phyloP scores from a whole-genome alignment of 1,140 invertebrate genomes.

The Campoletis sonorensis region DNA sequence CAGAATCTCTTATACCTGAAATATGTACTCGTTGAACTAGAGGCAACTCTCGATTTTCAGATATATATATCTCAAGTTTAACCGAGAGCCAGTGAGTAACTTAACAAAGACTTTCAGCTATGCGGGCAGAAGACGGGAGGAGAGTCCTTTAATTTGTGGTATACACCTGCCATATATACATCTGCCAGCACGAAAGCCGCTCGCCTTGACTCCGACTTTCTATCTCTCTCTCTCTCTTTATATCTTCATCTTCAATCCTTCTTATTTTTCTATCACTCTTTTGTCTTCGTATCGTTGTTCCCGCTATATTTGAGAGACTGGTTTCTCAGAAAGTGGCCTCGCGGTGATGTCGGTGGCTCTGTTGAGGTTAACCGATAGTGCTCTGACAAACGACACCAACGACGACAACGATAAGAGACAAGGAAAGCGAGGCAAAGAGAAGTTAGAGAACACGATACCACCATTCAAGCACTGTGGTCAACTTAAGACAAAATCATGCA shows the following conservation, averaged over 20 bases:
- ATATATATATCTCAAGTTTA: not conserved
- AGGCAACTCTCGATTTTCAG: constrained; percentile 8
- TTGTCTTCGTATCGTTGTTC: not conserved
- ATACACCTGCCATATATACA: no score
- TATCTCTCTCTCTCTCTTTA: constrained; percentile 18
- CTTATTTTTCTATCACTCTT: constrained; percentile 15
- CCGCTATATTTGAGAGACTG: constrained; percentile 1
- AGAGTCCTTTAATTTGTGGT: constrained; percentile 43
- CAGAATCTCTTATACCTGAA: not conserved
- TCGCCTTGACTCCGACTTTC: not conserved
- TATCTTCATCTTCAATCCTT: constrained; percentile 3
- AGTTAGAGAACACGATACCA: not conserved
- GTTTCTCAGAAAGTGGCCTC: no score
- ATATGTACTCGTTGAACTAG: not conserved
- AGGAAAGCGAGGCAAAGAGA: not conserved
- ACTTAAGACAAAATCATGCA: constrained; percentile 25
- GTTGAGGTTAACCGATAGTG: constrained; percentile 29
- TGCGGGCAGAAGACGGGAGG: not conserved
- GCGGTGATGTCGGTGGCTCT: constrained; percentile 16
- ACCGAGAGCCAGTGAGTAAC: constrained; percentile 16
- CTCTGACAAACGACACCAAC: not conserved
- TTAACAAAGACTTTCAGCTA: constrained; percentile 38
- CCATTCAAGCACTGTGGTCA: constrained; percentile 25
- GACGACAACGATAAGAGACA: not conserved
- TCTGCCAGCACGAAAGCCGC: constrained; percentile 20